phyloP scores from a whole-genome alignment of 2,888 invertebrate genomes.

The Digitonthophagus gazella region DNA sequence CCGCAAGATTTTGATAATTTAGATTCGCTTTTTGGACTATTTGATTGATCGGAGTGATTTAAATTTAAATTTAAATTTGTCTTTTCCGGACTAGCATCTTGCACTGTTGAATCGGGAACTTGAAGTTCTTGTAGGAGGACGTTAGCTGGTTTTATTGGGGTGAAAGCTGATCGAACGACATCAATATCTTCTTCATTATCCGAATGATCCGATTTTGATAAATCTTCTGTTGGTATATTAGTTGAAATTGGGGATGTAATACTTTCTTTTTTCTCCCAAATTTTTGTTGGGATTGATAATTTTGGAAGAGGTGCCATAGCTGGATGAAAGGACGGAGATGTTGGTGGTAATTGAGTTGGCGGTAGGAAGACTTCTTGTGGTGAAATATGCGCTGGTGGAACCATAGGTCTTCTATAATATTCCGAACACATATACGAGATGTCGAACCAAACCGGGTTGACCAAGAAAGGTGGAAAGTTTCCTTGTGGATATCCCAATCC shows the following conservation, averaged over 20 bases:
- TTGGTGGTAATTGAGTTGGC: neutral
- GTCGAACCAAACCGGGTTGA: conserved; percentile 83
- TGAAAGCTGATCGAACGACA: conserved; percentile 73
- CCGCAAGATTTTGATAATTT: neutral
- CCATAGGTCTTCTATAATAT: conserved; percentile 61
- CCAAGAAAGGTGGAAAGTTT: conserved; percentile 73
- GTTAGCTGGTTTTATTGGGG: conserved; percentile 63
- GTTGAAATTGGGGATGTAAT: neutral
- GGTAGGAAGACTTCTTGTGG: neutral
- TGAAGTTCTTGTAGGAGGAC: conserved; percentile 56
- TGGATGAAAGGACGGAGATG: neutral
- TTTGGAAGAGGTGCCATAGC: neutral
- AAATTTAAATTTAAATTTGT: conserved; percentile 5
- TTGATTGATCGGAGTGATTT: neutral
- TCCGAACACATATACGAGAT: conserved; percentile 77
- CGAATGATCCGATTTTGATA: conserved; percentile 50
- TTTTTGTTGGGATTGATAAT: neutral
- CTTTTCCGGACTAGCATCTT: conserved; percentile 48
- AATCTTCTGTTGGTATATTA: neutral
- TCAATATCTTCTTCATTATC: conserved; percentile 66
- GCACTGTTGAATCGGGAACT: conserved; percentile 61
- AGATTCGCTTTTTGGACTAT: neutral
- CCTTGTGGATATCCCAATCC: conserved; percentile 68
- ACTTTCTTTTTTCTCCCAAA: neutral
- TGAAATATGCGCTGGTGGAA: conserved; percentile 18